phyloP scores from a whole-genome alignment of 1,140 invertebrate genomes.

The Drosophila nigrodunni region DNA sequence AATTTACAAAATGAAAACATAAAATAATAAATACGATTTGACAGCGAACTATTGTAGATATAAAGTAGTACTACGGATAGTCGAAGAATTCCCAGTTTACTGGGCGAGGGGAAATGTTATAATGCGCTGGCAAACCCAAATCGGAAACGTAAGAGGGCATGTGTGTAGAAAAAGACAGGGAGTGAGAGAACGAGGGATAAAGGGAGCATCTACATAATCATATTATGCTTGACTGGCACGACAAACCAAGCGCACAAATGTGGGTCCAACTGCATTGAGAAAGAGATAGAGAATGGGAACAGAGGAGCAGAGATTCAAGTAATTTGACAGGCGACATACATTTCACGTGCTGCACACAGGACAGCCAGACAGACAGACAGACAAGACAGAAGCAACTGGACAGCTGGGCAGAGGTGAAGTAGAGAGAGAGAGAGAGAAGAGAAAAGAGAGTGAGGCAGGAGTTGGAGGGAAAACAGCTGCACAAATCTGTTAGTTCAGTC shows the following conservation, averaged over 20 bases:
- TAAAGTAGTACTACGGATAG: conserved; percentile 28
- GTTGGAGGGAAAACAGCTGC: conserved; percentile 59
- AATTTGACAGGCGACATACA: conserved; percentile 83
- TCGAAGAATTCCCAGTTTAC: conserved; percentile 37
- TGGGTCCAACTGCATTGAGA: conserved; percentile 79
- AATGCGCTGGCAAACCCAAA: conserved; percentile 1
- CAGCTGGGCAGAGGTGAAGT: conserved; percentile 5
- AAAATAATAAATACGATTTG: conserved; percentile 82
- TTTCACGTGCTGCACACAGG: conserved; percentile 56
- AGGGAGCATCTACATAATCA: conserved; percentile 79
- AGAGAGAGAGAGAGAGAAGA: conserved; percentile 21
- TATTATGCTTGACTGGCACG: conserved; percentile 82
- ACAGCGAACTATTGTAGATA: conserved; percentile 55
- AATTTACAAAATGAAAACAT: conserved; percentile 83
- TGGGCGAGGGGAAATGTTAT: conserved; percentile 6
- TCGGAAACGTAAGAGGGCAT: not conserved
- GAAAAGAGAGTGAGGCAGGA: not conserved
- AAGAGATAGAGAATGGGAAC: conserved; percentile 20
- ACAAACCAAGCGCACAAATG: conserved; percentile 82
- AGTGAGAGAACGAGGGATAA: not conserved
- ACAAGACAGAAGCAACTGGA: conserved; percentile 31
- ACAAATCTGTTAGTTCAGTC: conserved; percentile 73
- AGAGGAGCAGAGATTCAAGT: conserved; percentile 72
- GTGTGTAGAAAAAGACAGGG: not conserved
- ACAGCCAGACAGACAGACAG: conserved; percentile 33